Conservation (phyloP, 2,113 vertebrate species). For the Haemorhous mexicanus region DNA sequence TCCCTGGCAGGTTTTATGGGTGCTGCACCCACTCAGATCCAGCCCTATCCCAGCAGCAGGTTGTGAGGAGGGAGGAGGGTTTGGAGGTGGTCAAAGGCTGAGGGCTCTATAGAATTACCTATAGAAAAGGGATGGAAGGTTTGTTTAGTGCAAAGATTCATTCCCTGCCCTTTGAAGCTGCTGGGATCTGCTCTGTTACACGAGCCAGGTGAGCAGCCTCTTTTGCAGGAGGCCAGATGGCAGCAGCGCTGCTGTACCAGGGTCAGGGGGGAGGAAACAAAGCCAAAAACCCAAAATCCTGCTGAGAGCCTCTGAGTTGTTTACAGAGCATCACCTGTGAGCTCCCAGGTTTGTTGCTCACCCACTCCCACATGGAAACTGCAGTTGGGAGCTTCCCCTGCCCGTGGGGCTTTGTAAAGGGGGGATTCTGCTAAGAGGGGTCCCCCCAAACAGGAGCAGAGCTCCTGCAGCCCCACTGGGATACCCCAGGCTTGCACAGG, state of each 20-base stretch:
- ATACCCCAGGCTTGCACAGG: background rate
- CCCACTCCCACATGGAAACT: rapidly evolving
- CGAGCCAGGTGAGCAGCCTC: background rate
- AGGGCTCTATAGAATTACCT: background rate
- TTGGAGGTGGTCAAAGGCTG: background rate
- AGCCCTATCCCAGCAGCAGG: background rate
- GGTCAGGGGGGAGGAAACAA: background rate
- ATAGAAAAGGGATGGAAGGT: rapidly evolving
- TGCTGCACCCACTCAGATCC: background rate
- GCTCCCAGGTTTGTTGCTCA: background rate
- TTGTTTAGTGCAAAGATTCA: background rate
- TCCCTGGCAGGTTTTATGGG: background rate
- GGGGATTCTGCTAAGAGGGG: background rate
- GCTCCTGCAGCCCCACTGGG: background rate
- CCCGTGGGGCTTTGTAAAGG: rapidly evolving
- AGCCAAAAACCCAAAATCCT: background rate
- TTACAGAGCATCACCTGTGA: background rate
- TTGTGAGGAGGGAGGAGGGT: rapidly evolving
- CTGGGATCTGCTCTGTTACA: background rate
- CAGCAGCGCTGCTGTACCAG: background rate
- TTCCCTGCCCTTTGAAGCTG: background rate
- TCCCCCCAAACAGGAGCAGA: background rate
- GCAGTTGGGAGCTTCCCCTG: background rate
- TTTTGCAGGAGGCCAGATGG: background rate
- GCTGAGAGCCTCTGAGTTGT: rapidly evolving